These are phyloP conservation scores for Carpatolechia fugitivella DNA, from an alignment of 2,888 invertebrate species.

Conservation along the genomic window DNA sequence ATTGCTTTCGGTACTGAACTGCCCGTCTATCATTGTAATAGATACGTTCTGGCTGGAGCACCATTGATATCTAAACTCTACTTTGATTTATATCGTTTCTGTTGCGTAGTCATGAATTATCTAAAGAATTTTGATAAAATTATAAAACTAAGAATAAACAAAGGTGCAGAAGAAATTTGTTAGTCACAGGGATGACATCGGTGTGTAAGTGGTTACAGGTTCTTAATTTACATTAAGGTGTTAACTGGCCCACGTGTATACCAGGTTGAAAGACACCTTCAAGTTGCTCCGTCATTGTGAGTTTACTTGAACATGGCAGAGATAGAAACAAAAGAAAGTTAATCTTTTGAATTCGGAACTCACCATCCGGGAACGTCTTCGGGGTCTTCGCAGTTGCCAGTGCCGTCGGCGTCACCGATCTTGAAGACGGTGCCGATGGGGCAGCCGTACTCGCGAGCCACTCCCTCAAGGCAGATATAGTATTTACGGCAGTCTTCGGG, in stretches of 20 bases:
- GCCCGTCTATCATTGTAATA: background rate
- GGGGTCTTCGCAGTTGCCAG: constrained; percentile 96
- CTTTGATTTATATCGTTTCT: background rate
- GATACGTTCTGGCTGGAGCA: constrained; percentile 12
- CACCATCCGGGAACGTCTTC: constrained; percentile 98
- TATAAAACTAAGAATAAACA: constrained; percentile 12
- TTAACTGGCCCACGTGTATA: constrained; percentile 53
- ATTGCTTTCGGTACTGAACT: background rate
- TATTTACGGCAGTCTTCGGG: constrained; percentile 97
- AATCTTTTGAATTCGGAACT: constrained; percentile 57
- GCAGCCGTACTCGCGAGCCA: constrained; percentile 95
- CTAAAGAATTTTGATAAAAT: background rate
- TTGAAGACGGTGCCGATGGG: constrained; percentile 97
- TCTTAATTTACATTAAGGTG: constrained; percentile 37
- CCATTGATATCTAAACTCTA: constrained; percentile 24
- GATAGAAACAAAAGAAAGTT: background rate
- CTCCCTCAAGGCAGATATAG: constrained; percentile 95
- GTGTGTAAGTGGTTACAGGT: constrained; percentile 58
- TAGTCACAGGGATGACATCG: constrained; percentile 73
- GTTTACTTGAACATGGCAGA: constrained; percentile 49
- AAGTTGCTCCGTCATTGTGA: constrained; percentile 50
- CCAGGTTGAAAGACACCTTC: constrained; percentile 59
- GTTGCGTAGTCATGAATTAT: background rate
- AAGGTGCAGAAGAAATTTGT: constrained; percentile 63
- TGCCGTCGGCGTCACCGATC: constrained; percentile 93